These are phyloP conservation scores for Nansenia antarctica DNA, from an alignment of 2,113 vertebrate genomes.

Conservation along the genomic window DNA sequence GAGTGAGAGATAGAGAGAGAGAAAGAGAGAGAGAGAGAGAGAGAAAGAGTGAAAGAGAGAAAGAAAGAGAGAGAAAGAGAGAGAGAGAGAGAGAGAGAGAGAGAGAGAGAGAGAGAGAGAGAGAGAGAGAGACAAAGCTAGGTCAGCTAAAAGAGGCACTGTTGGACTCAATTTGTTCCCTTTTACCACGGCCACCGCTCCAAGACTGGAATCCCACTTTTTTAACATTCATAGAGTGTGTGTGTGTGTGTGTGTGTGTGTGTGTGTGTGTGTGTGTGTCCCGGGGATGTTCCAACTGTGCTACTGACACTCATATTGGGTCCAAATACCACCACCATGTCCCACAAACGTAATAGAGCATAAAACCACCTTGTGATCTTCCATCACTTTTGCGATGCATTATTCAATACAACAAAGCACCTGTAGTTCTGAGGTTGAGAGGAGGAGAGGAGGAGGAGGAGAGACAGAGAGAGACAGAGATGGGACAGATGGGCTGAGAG, in stretches of 20 bases:
- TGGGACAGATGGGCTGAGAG: no score
- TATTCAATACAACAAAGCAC: no score
- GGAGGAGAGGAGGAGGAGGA: not conserved
- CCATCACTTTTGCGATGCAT: no score
- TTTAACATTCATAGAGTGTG: conserved; percentile 44
- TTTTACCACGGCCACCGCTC: conserved; percentile 52
- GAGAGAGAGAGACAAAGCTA: conserved; percentile 27
- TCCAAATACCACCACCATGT: conserved; percentile 41
- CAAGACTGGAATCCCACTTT: conserved; percentile 55
- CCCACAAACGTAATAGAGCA: no score
- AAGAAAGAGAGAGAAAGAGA: not conserved
- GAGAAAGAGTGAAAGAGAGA: not conserved
- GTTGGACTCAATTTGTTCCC: conserved; percentile 58
- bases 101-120: not conserved
- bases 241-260: no score
- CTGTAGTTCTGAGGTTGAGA: not conserved
- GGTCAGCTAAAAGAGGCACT: conserved; percentile 71
- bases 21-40: not conserved
- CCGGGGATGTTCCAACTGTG: conserved; percentile 53
- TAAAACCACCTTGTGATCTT: no score
- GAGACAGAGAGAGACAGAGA: not conserved
- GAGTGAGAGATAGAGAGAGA: not conserved
- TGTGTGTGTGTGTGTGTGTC: no score
- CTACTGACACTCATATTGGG: conserved; percentile 62
- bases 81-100: conserved; percentile 27